Evolutionary conservation across 2,797 vertebrate genomes (phyloP), one percentile per base, ranked within the genome.

Genomic region (Octomys mimax): DNA sequence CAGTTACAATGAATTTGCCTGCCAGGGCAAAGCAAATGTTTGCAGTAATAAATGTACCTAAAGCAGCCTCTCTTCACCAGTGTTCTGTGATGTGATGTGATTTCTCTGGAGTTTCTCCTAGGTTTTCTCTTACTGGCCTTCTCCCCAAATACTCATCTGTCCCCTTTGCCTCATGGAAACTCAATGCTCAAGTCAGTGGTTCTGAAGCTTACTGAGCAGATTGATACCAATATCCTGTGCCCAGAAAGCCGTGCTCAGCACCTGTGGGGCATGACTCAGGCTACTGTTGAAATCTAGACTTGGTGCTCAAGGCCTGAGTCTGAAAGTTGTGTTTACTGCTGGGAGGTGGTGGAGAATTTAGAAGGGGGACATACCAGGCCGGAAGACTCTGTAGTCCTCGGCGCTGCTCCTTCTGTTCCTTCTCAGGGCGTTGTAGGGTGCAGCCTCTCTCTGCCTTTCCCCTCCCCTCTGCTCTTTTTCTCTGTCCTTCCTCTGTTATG

Each of bases 1-100:
- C 54, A 86, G 22, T 26, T 86, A 33, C 0, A 75, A 21, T 92
- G 52, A 92, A 33, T 64, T 75, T 87, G 28, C 42, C n/a, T 88
- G 6, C 82, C 87, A 57, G 59, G 92, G 59, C 18, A 73, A 81
- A 80, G 68, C 80, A 22, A 64, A 94, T 31, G 28, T 93, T 82
- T 87, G 79, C 22, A 28, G 54, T 54, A 85, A n/a, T 52, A 28
- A 83, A 39, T 62, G 11, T 39, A 16, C 62, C 13, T 33, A 54
- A 62, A 68, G 68, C 13, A 57, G 31, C 59, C 10, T 19, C 13
- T 83, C 12, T 33, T 18, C 22, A 24, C 21, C 54, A 46, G 8
- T 85, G 70, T 77, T 26, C 86, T 83, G 19, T 81, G 14, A 28
- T 78, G 2, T 13, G 49, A 49, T 95, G 4, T 16, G 42, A n/a